Evolutionary conservation across 2,888 invertebrate species (phyloP), one percentile per base, ranked within the genome.

Genomic region (Pilophorus perplexus): DNA sequence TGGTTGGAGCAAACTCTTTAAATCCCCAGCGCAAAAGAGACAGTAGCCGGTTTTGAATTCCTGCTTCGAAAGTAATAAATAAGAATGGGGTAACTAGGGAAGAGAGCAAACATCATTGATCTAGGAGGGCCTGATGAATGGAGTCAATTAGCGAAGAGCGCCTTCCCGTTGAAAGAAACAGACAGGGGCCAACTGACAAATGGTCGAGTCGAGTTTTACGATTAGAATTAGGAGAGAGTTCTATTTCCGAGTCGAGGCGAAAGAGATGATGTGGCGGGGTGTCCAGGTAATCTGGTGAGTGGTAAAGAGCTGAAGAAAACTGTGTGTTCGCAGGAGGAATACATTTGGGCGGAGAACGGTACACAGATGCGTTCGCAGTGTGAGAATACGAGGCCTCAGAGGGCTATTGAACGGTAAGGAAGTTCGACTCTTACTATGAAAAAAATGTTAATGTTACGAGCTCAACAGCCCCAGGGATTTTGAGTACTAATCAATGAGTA

Each of bases 141-240:
- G 52, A 52, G 52, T 52, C 52, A 52, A 52, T 52, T 52, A 52
- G 52, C 52, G 10, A 28, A 25, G 52, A 52, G 52, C 52, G 52
- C 28, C 52, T 28, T 28, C 14, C 27, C 52, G 52, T 52, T 52
- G 52, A 52, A 28, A 52, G 52, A 25, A 27, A 18, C 28, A 28
- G 52, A 52, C 52, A 52, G 18, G 50, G 50, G 27, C 25, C 27
- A 27, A 52, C 52, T 52, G 52, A 52, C 52, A 52, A 52, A 52
- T 52, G 52, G 52, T 52, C 52, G 52, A 52, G 23, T 46, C 52
- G 52, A 18, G 3, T 52, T 23, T 52, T 52, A 33, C 33, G 33
- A 33, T 52, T 52, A 52, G 25, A 25, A 46, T 46, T 46, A 25
- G 46, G 16, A 52, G 52, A 27, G 25, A 50, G 50, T 52, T 52